These are phyloP conservation scores for Threskiornis aethiopicus DNA, from an alignment of 2,797 vertebrate genomes.

Conservation along the genomic window DNA sequence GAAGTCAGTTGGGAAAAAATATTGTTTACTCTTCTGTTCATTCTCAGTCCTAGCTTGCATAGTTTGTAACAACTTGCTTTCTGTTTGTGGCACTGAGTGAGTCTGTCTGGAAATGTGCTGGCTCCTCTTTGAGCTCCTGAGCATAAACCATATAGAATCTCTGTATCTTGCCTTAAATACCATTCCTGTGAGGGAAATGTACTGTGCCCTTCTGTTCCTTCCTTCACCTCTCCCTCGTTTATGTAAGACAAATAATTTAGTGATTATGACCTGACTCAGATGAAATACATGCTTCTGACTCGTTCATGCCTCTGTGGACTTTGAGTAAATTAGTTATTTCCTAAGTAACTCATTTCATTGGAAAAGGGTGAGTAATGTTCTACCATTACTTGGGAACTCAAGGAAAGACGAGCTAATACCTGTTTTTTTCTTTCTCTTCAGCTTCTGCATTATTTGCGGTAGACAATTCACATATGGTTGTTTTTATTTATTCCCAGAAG, in stretches of 20 bases:
- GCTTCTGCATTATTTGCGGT: neutral
- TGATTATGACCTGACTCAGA: conserved; percentile 19
- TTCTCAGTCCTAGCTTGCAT: neutral
- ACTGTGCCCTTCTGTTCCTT: neutral
- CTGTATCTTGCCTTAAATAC: neutral
- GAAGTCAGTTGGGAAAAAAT: neutral
- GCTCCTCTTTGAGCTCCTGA: neutral
- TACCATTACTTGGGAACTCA: neutral
- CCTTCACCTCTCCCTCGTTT: neutral
- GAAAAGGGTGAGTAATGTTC: conserved; percentile 30
- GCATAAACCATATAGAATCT: neutral
- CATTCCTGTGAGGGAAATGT: neutral
- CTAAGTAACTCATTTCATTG: conserved; percentile 7
- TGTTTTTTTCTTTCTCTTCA: neutral
- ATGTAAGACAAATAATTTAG: neutral
- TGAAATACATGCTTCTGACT: conserved; percentile 7
- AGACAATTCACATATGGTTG: neutral
- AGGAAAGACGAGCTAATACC: neutral
- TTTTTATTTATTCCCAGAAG: conserved; percentile 9
- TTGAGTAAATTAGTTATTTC: conserved; percentile 37
- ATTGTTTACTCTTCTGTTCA: neutral
- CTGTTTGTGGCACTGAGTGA: neutral
- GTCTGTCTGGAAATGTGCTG: neutral
- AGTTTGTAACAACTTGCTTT: conserved; percentile 7
- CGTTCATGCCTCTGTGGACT: neutral